phyloP scores from a whole-genome alignment of 1,140 invertebrate genomes.

The Araneus ventricosus region DNA sequence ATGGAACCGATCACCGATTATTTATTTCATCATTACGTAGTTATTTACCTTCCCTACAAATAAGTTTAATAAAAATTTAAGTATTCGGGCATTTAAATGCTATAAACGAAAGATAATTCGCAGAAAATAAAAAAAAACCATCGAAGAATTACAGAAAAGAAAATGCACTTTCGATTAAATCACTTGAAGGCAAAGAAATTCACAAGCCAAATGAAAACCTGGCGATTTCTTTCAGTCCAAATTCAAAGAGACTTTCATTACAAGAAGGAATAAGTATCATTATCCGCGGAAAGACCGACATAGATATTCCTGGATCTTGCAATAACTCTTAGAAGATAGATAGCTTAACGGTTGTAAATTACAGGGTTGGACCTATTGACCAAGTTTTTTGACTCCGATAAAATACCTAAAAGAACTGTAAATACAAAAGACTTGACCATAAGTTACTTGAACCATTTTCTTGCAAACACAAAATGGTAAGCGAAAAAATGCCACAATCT shows the following conservation, averaged over 20 bases:
- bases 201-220: neutral
- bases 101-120: too few relatives aligned
- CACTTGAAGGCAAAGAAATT: neutral
- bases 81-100: too few relatives aligned
- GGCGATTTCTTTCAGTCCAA: neutral
- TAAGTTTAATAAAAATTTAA: too few relatives aligned
- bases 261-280: neutral
- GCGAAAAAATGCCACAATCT: neutral
- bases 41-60: too few relatives aligned
- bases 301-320: neutral
- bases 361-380: constrained; percentile 25
- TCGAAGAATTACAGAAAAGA: neutral
- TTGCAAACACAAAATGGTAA: neutral
- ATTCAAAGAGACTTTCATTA: neutral
- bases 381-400: neutral
- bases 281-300: neutral
- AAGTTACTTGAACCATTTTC: neutral
- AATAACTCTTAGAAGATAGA: neutral
- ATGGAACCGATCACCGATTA: too few relatives aligned
- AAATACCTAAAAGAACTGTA: neutral
- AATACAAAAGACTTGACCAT: neutral
- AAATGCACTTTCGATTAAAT: neutral
- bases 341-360: constrained; percentile 34
- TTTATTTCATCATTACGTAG: too few relatives aligned
- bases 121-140: neutral